Evolutionary conservation across 2,797 vertebrate species (phyloP), one percentile per base, ranked within the genome.

Genomic region (Remorina albescens): DNA sequence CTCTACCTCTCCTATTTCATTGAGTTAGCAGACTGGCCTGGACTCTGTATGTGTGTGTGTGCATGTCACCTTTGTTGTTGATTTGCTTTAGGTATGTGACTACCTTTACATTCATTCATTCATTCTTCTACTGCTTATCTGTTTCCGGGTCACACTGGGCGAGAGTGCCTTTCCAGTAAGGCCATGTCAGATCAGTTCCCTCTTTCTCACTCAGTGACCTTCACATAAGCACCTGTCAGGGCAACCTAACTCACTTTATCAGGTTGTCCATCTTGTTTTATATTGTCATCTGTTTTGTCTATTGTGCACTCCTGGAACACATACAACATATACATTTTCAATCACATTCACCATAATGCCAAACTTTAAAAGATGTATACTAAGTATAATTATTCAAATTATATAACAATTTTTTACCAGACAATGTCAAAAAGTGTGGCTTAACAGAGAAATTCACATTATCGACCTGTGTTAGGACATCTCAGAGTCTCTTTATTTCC

Each of bases 51-150:
- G 42, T 60, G 16, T 71, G 44, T 67, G 49, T 78, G 36, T n/a
- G n/a, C n/a, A n/a, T n/a, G n/a, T n/a, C n/a, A n/a, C n/a, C n/a
- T n/a, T n/a, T n/a, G n/a, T n/a, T n/a, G n/a, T n/a, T n/a, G n/a
- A n/a, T n/a, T n/a, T n/a, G n/a, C n/a, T n/a, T n/a, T n/a, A n/a
- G n/a, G n/a, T n/a, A n/a, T 74, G 18, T 32, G 15, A 39, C 46
- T 66, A 73, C 69, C 59, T 81, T 82, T 78, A 60, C 23, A 74
- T n/a, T n/a, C n/a, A n/a, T n/a, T n/a, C n/a, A n/a, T n/a, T n/a
- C n/a, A n/a, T n/a, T n/a, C n/a, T n/a, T n/a, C n/a, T n/a, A n/a
- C n/a, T n/a, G n/a, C n/a, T n/a, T n/a, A n/a, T n/a, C n/a, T n/a
- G n/a, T n/a, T n/a, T n/a, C n/a, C n/a, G n/a, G n/a, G n/a, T n/a